Base-by-base conservation (phyloP, 2,797 vertebrate genomes). In the Falco cherrug region DNA sequence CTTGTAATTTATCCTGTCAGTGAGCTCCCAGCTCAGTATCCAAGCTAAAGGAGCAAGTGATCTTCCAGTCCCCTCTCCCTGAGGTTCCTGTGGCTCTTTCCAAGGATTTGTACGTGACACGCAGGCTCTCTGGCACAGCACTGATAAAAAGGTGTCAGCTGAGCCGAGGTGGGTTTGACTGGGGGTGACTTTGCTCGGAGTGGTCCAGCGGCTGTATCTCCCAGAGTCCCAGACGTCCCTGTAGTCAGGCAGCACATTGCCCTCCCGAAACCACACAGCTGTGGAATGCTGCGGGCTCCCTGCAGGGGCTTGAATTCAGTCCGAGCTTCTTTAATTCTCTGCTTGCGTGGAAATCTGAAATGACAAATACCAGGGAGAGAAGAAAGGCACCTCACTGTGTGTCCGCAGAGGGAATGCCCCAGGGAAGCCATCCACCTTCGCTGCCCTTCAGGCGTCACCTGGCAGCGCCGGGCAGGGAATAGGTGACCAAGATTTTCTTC, bases 161-260 rank as follows among this genome's bases (percentile, higher is more conserved):
- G 71, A 83, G 78, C 57, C 1, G 60, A 91, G 89, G 68, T 75
- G 93, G 94, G 65, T 76, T 92, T 95, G 91, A 86, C 4, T 51
- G 50, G 67, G 77, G 91, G 89, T 95, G 87, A 94, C 96, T 95
- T 96, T 94, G 89, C 73, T 54, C 54, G 3, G 69, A 79, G 74
- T 35, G 48, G 33, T 53, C 94, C 73, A 77, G 91, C 41, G 6
- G 16, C 70, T 65, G 50, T 77, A 2, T 71, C 45, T 64, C 41
- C 35, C 69, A 28, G 79, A 54, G 83, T 43, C 48, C 57, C 70
- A 73, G 24, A 47, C 31, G 26, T 71, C 39, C 63, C 60, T 21
- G 81, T 28, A 13, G n/a, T 19, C 71, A 64, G 12, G 29, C 67
- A 59, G 31, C 64, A 29, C 0, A 10, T 87, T 81, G 69, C 81